Base-by-base conservation (phyloP, 1,140 invertebrate genomes). In the Drosophila parvula region DNA sequence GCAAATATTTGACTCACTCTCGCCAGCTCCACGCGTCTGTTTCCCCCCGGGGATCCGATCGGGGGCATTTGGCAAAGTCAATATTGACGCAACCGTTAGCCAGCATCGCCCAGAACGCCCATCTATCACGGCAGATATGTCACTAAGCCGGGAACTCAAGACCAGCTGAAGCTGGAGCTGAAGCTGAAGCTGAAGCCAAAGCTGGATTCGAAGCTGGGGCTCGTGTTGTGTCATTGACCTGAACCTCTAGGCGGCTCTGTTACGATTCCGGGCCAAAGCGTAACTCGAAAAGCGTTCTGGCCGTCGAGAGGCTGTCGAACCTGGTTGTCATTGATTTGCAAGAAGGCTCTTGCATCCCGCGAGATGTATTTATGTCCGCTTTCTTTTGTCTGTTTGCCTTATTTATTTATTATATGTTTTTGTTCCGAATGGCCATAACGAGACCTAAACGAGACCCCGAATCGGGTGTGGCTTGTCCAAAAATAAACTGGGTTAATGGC, bases 31-130 rank as follows among this genome's bases (percentile, higher is more conserved):
- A 36, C 43, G 40, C 34, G 16, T 74, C 32, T 50, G 47, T 14
- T 50, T 16, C 2, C 27, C 47, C 27, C 47, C 1, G 45, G 45
- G 45, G 45, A 28, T n/a, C 30, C 51, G 28, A 27, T 28, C 40
- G 32, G 55, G 40, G 16, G 40, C 64, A 51, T 74, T 78, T 79
- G 47, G 79, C 83, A 79, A 86, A 79, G 76, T 86, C 83, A 86
- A 86, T 86, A 86, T 86, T 86, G 80, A 86, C 76, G 81, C 78
- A 85, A 71, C 78, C 82, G 81, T 83, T 84, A 84, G 65, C 61
- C 41, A 57, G 60, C 51, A 53, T 40, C 36, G 61, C 57, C 79
- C 68, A 47, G 75, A 65, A 65, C 73, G 74, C 60, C 78, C 64
- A 68, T 85, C 78, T 86, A 82, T 82, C 82, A 85, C 56, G 47